Evolutionary conservation across 37 sponge, comb jelly and placozoan genomes (phyloP), one percentile per base, ranked within the genome.

Genomic region (Spongilla lacustris): DNA sequence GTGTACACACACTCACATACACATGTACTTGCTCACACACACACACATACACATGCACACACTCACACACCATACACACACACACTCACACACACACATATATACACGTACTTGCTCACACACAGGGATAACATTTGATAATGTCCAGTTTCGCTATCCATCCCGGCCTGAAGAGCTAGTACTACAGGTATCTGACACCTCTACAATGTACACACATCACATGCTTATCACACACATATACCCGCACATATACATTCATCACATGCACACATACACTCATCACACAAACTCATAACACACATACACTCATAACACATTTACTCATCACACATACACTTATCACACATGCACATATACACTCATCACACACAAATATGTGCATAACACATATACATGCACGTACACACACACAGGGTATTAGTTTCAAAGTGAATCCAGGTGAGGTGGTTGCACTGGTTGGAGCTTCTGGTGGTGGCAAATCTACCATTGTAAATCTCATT

Each of bases 401-500:
- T 14, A 35, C 21, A 46, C 80, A 28, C 67, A 38, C 66, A 33
- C 79, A 94, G 95, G 88, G 85, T 68, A 69, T 95, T 0, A 81
- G 84, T 49, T 90, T 95, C 28, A 25, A 67, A 5, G 93, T 95
- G 26, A 41, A 74, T 11, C 93, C 91, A 2, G 96, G 96, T 4
- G 81, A 92, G 30, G 90, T 95, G 83, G 96, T 95, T 36, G 96
- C 96, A n/a, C 82, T 95, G 73, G 96, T 95, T 31, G 96, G 96
- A 5, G 91, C 93, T 9, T 92, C 93, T 36, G 96, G 96, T 33
- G 96, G 96, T 34, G 96, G 96, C 14, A 95, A 95, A 81, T 90
- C 93, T 14, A 95, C 96, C 21, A 80, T 90, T 12, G 96, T 95
- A 41, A 92, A 84, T 22, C 91, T 95, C 23, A 92, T 95, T 46